phyloP scores from a whole-genome alignment of 2,888 invertebrate species.

The Cylloceria caligata region DNA sequence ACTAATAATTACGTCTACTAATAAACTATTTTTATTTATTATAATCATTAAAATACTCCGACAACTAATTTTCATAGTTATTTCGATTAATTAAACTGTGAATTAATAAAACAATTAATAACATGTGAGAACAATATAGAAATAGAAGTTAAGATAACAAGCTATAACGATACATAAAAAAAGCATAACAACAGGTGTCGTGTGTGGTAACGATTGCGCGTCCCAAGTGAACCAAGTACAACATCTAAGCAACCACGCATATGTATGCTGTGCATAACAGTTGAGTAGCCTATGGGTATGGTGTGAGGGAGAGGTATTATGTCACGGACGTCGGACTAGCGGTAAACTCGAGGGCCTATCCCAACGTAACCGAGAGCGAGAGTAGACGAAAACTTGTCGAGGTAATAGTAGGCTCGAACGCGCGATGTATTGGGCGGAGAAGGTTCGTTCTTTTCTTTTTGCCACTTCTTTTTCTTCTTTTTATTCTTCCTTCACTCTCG shows the following conservation, averaged over 20 bases:
- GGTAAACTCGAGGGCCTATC: constrained; percentile 70
- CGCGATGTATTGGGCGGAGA: constrained; percentile 39
- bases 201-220: constrained; percentile 11
- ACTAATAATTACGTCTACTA: no score
- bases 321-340: constrained; percentile 61
- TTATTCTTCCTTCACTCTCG: background rate
- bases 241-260: constrained; percentile 21
- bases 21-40: no score
- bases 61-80: no score
- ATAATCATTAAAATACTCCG: background rate
- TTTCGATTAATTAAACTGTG: no score
- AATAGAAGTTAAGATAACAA: background rate
- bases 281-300: constrained; percentile 32
- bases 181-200: constrained; percentile 30
- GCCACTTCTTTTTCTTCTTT: background rate
- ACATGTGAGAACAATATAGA: no score
- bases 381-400: constrained; percentile 62
- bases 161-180: background rate
- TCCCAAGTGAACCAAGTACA: constrained; percentile 51
- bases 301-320: constrained; percentile 29
- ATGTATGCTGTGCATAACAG: constrained; percentile 20
- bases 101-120: no score
- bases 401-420: constrained; percentile 25
- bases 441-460: constrained; percentile 13
- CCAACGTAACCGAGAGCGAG: constrained; percentile 69